Conservation (phyloP, 2,113 vertebrate species). For the Asarcornis scutulata region DNA sequence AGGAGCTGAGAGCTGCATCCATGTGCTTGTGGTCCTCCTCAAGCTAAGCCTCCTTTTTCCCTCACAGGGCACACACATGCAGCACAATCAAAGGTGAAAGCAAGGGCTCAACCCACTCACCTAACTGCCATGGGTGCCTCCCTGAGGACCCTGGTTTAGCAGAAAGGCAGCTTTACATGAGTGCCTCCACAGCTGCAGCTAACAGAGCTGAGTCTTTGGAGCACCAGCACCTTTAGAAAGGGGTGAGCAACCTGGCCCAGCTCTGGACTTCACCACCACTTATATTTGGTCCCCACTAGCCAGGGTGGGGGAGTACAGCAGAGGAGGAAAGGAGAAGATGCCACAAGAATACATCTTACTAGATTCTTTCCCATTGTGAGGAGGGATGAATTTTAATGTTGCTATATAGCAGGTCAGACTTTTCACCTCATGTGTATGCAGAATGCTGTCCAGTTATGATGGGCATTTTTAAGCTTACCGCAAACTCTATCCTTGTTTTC, state of each 20-base stretch:
- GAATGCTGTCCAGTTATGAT: background rate
- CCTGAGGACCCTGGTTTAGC: background rate
- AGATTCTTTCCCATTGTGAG: fast-evolving
- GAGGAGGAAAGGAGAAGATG: fast-evolving
- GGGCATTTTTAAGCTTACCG: background rate
- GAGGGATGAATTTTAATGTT: background rate
- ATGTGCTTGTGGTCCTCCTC: background rate
- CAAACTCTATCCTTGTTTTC: background rate
- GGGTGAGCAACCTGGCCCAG: fast-evolving
- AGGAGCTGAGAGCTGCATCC: background rate
- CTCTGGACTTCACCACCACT: background rate
- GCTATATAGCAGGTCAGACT: background rate
- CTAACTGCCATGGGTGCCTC: fast-evolving
- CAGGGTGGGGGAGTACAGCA: background rate
- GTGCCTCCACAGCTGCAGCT: background rate
- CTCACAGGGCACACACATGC: fast-evolving
- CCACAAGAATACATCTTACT: background rate
- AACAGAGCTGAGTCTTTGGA: background rate
- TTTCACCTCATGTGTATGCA: background rate
- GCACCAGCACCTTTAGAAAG: background rate
- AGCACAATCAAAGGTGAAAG: background rate
- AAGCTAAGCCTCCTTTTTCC: background rate
- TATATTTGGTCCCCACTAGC: background rate
- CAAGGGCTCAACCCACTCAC: background rate
- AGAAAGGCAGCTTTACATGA: background rate